Percentiles rank a stretch among this genome's conserved stretches.
Evolutionary conservation across 2,797 vertebrate genomes (phyloP).

Genomic region (Hybognathus amarus): DNA sequence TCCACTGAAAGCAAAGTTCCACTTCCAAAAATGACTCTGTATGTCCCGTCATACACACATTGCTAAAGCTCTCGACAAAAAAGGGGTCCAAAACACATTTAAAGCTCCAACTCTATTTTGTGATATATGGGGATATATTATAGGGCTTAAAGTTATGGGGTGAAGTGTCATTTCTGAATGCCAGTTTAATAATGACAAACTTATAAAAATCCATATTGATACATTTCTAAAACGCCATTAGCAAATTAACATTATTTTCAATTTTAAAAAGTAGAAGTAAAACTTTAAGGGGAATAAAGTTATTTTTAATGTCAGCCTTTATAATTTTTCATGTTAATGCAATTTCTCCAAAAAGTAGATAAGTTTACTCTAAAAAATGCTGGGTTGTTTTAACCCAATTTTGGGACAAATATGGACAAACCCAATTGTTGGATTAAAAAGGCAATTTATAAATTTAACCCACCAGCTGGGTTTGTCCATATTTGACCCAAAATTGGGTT

Average conservation of each 20-base stretch:
- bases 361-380: too few species aligned
- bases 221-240: too few species aligned
- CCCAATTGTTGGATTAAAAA: too few species aligned
- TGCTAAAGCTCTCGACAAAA: conserved; percentile 23
- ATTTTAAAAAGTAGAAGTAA: background rate
- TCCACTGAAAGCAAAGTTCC: conserved; percentile 37
- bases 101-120: background rate
- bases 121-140: background rate
- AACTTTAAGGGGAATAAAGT: background rate
- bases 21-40: conserved; percentile 24
- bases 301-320: background rate
- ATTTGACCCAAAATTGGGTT: too few species aligned
- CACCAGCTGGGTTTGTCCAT: too few species aligned
- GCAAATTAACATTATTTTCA: background rate
- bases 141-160: background rate
- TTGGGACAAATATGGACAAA: too few species aligned
- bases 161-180: background rate
- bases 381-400: too few species aligned
- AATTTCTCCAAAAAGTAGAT: background rate
- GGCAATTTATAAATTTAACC: too few species aligned
- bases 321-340: background rate
- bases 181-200: background rate
- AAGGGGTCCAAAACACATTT: background rate
- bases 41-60: conserved; percentile 4
- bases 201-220: background rate